Evolutionary conservation across 2,888 invertebrate species (phyloP), one percentile per base, ranked within the genome.

Genomic region (Drosophila heteroneura): DNA sequence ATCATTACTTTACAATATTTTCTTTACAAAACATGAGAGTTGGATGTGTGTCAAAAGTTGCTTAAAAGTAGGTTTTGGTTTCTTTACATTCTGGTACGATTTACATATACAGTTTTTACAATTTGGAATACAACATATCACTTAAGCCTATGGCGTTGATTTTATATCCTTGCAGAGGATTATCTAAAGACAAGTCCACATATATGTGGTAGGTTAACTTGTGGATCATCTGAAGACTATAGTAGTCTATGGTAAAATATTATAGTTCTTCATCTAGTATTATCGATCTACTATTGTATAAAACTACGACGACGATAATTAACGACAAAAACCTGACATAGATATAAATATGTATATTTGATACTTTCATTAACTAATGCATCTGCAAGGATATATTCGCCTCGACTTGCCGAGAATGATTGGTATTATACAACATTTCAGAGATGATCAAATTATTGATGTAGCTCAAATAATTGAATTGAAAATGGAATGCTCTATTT

Each of bases 21-120:
- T 62, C 44, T 53, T 70, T 85, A 85, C 83, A 82, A 71, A 69
- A 66, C 62, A 81, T 82, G 82, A 60, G 28, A 26, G 47, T 47
- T 66, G 22, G 37, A 64, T 76, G 35, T 35, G 75, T 74, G 53
- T 73, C 32, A 57, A 56, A 44, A 22, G 44, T 70, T 57, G 44
- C 70, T 74, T 74, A 74, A 37, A 22, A 52, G 1, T 72, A 57
- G n/a, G n/a, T 22, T 58, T 28, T 19, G 57, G 35, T 39, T 41
- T 30, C 14, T 65, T 58, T 44, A 54, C 41, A 57, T 51, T 70
- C n/a, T 28, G 39, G 14, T 61, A 71, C 52, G 41, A 41, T 47
- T 44, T 79, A 77, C 59, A 59, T 52, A 14, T 52, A 49, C 47
- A 56, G 28, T 51, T 30, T 37, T 67, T 65, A 67, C 76, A 80